These are phyloP conservation scores for Gavia stellata DNA, from an alignment of 2,113 vertebrate genomes.

Conservation along the genomic window DNA sequence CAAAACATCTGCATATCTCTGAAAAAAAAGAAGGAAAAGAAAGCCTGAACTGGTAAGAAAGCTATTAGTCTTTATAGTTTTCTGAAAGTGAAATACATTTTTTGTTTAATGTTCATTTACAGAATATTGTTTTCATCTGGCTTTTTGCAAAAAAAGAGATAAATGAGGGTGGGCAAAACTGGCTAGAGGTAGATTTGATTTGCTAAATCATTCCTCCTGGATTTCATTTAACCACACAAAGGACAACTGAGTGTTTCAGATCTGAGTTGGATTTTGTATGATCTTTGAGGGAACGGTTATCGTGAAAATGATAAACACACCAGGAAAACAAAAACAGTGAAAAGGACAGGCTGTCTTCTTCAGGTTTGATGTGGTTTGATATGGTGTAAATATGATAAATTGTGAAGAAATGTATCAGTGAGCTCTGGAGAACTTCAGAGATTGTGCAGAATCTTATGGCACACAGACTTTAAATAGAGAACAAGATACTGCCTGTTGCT, in stretches of 20 bases:
- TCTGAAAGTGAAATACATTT: neutral
- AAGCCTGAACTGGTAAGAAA: neutral
- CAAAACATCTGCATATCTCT: neutral
- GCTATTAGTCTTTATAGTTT: neutral
- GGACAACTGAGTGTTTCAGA: neutral
- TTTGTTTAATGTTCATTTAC: neutral
- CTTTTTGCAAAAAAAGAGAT: neutral
- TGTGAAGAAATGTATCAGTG: neutral
- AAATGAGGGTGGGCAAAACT: neutral
- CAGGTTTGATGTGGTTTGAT: neutral
- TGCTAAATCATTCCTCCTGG: neutral
- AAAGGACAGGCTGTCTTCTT: neutral
- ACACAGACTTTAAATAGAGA: neutral
- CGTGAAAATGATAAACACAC: neutral
- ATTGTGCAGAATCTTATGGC: neutral
- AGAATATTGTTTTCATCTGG: neutral
- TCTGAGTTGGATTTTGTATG: neutral
- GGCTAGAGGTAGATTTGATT: neutral
- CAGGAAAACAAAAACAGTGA: neutral
- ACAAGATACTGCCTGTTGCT: slow-evolving; percentile 33
- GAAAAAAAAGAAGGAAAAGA: neutral
- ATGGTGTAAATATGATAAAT: neutral
- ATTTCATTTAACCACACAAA: neutral
- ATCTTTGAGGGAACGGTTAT: neutral
- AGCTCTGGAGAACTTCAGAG: neutral